Base-by-base conservation (phyloP, 2,113 vertebrate species). In the Donacobius atricapilla region DNA sequence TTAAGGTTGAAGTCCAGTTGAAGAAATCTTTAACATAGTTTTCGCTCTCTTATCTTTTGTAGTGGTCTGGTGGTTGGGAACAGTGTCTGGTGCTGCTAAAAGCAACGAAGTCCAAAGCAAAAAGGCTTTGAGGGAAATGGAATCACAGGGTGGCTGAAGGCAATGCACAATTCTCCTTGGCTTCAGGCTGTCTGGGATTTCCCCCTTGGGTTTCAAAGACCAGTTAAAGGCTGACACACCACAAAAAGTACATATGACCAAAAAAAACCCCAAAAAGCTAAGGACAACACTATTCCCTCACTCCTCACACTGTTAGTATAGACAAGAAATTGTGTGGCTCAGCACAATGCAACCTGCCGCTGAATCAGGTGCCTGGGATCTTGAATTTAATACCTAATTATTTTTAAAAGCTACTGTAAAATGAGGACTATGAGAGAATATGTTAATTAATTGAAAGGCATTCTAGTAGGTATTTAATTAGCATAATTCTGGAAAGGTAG, bases 401-500 rank as follows among this genome's bases (percentile, higher is more conserved):
- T 68, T 94, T 95, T 94, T 75, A 57, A 83, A 64, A 89, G 53
- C 75, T 60, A 39, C 40, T 40, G 31, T 71, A 75, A 90, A 83
- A 90, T 68, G 44, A 81, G 30, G 53, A 88, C 39, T 71, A n/a
- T 60, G 16, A 82, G 47, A 7, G 2, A 92, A 71, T 70, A 50
- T 23, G 27, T 73, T 93, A 90, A 76, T 95, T 87, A 94, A 85
- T 50, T 39, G 9, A 77, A 83, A 75, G 31, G 22, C 31, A 64
- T 91, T 95, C 65, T 80, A 66, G 40, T 45, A 72, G 31, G 33
- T 68, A n/a, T 79, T 85, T 80, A 78, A 89, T 95, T 75, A 96
- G 51, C 17, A 6, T 79, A 24, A 65, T 90, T 85, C 60, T 90
- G 40, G 60, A 91, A 80, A 79, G 51, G 58, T 44, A 48, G 40